phyloP scores from a whole-genome alignment of 1,140 invertebrate species.

The Calycopis cecrops region DNA sequence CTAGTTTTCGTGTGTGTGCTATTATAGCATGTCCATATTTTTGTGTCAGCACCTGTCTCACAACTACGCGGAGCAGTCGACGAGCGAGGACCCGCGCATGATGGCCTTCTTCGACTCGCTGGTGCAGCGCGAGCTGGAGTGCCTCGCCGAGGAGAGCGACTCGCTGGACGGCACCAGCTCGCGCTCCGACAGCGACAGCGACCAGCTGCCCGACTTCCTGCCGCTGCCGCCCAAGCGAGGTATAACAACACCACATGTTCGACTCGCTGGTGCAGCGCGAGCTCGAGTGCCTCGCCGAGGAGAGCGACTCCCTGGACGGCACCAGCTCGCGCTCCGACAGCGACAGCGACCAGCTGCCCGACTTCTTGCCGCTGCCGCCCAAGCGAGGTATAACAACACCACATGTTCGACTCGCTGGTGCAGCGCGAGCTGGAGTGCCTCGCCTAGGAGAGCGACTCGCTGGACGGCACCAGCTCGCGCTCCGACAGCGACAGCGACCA shows the following conservation, averaged over 20 bases:
- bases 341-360: constrained; percentile 53
- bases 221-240: constrained; percentile 55
- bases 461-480: constrained; percentile 41
- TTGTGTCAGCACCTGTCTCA: constrained; percentile 81
- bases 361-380: constrained; percentile 50
- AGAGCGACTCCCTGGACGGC: constrained; percentile 70
- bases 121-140: constrained; percentile 92
- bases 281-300: constrained; percentile 83
- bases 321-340: constrained; percentile 36
- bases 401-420: constrained; percentile 95
- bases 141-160: constrained; percentile 77
- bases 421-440: constrained; percentile 91
- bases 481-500: constrained; percentile 53
- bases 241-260: too few relatives aligned
- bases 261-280: constrained; percentile 94
- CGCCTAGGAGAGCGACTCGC: constrained; percentile 74
- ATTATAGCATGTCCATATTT: too few relatives aligned
- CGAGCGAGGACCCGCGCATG: constrained; percentile 93
- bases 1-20: too few relatives aligned
- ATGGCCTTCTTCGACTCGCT: constrained; percentile 97
- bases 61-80: constrained; percentile 89
- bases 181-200: constrained; percentile 46
- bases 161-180: constrained; percentile 54
- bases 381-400: too few relatives aligned
- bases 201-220: constrained; percentile 51